These are phyloP conservation scores for Boulengeromyrus knoepffleri DNA, from an alignment of 2,113 vertebrate species.

Conservation along the genomic window DNA sequence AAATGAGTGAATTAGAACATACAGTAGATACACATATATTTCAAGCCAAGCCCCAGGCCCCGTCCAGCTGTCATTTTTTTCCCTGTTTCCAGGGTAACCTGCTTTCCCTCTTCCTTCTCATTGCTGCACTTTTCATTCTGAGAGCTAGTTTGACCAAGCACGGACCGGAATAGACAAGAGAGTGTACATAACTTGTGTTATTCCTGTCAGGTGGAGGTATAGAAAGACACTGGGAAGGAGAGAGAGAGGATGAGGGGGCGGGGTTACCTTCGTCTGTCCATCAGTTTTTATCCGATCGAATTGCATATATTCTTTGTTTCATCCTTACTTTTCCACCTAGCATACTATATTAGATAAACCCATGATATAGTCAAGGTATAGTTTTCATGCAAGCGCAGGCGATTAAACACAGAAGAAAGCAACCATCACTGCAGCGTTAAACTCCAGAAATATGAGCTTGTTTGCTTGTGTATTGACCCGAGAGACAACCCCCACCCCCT, in stretches of 20 bases:
- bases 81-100: slow-evolving; percentile 10
- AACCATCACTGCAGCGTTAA: not conserved
- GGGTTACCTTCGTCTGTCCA: not conserved
- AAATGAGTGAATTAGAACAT: not conserved
- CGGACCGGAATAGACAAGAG: not conserved
- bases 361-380: not conserved
- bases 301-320: not conserved
- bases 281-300: not conserved
- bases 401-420: not conserved
- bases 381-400: not conserved
- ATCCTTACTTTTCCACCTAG: not conserved
- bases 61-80: not conserved
- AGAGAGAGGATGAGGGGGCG: not conserved
- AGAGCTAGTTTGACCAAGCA: slow-evolving; percentile 6
- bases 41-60: not conserved
- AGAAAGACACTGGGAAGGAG: not conserved
- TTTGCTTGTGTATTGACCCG: slow-evolving; percentile 10
- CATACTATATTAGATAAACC: not conserved
- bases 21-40: not conserved
- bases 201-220: not conserved
- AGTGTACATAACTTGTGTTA: not conserved
- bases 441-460: not conserved
- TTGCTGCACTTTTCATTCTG: not conserved
- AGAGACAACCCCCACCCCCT: not conserved
- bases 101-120: not conserved